Base-by-base conservation (phyloP, 30 jellyfish, hydroid and myxozoan genomes). In the Clytia hemisphaerica region DNA sequence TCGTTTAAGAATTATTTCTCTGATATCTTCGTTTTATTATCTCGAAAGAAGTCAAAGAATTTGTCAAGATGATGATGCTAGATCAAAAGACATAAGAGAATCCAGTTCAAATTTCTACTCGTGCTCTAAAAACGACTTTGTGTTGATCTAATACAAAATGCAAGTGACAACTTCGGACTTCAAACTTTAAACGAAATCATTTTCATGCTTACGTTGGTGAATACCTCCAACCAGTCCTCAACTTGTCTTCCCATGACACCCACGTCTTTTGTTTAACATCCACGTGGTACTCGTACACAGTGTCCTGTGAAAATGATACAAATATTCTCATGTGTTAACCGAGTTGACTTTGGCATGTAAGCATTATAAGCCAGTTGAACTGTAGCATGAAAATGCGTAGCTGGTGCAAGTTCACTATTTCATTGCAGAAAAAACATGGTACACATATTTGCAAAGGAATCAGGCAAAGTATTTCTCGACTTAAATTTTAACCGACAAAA, bases 231-330 rank as follows among this genome's bases (percentile, higher is more conserved):
- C 95, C 95, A 69, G 81, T 57, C 27, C 98, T 46, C 26, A 89
- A 54, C 45, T 81, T 76, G 38, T 80, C 84, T 69, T 89, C 98
- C 98, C 98, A 89, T 15, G 83, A 78, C 18, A 85, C 89, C 98
- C 98, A 89, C 16, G 85, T 16, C 66, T 77, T 80, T 65, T 89
- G 98, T 60, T 89, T 89, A 22, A 72, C 51, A 58, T 89, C 98
- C 16, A 89, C 98, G 54, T 49, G 76, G 60, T 89, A 89, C 69
- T 89, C 98, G 35, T 89, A 89, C n/a, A 89, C 95, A 12, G 98
- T 89, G 53, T 89, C 98, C 98, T 87, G 48, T 2, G 47, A 64
- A 69, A 31, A 18, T 9, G 38, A 63, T 3, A 14, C n/a, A 12
- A n/a, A n/a, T n/a, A n/a, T n/a, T n/a, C n/a, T n/a, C n/a, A n/a